Evolutionary conservation across 2,113 vertebrate genomes (phyloP).

Genomic region (Bos javanicus): DNA sequence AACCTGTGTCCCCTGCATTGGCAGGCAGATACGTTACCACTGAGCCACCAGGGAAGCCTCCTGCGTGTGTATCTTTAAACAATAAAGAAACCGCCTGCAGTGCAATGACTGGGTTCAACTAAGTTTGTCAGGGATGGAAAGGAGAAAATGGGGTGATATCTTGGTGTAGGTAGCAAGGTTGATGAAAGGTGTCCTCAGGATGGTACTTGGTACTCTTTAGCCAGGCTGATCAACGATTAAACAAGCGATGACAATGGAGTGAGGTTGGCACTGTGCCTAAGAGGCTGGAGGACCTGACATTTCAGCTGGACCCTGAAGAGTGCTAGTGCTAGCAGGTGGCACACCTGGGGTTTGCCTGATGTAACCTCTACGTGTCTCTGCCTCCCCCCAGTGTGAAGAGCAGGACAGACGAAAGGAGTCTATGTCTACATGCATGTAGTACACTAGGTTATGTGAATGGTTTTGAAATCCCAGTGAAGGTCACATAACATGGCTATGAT

Average conservation of each 20-base stretch:
- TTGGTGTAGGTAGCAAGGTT: neutral
- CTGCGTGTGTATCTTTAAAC: neutral
- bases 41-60: neutral
- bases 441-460: neutral
- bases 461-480: neutral
- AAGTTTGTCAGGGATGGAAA: neutral
- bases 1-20: neutral
- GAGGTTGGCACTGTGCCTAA: neutral
- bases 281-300: neutral
- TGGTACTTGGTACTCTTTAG: neutral
- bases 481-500: neutral
- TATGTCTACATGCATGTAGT: neutral
- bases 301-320: neutral
- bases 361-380: neutral
- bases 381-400: neutral
- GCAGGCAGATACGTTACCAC: neutral
- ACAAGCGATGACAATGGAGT: neutral
- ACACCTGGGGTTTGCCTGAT: neutral
- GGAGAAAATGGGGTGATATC: neutral
- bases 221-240: neutral
- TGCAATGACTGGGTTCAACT: neutral
- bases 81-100: neutral
- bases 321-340: neutral
- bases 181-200: neutral
- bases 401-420: neutral